phyloP scores from a whole-genome alignment of 2,888 invertebrate species.

The Corythucha ciliata region DNA sequence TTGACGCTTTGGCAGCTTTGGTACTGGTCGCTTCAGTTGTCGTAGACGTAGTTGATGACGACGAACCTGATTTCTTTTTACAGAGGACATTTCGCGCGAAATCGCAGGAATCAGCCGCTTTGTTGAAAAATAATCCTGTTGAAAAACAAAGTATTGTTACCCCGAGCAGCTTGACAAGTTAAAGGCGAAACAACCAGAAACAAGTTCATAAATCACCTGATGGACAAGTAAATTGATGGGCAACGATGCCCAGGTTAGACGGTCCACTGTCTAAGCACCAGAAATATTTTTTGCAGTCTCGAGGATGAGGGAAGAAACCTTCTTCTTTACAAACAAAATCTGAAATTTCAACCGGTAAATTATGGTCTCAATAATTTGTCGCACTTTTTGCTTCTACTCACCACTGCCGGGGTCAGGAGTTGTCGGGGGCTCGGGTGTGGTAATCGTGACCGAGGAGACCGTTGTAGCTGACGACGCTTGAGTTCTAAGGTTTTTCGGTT shows the following conservation, averaged over 20 bases:
- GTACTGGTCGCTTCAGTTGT: conserved; percentile 43
- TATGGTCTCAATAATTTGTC: too few species aligned
- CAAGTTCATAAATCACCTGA: conserved; percentile 63
- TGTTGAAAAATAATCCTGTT: conserved; percentile 78
- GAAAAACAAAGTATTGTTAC: background rate
- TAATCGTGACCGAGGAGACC: conserved; percentile 43
- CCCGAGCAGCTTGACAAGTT: too few species aligned
- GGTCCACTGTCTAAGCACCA: conserved; percentile 88
- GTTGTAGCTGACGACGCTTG: conserved; percentile 49
- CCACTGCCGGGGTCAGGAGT: conserved; percentile 82
- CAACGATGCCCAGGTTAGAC: conserved; percentile 79
- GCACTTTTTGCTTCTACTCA: too few species aligned
- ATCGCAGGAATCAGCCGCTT: conserved; percentile 84
- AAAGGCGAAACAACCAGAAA: too few species aligned
- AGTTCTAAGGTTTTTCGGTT: conserved; percentile 39
- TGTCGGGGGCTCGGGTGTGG: conserved; percentile 74
- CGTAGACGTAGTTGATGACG: conserved; percentile 44
- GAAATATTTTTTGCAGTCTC: conserved; percentile 89
- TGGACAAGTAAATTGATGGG: conserved; percentile 87
- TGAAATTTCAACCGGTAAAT: too few species aligned
- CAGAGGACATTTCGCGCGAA: conserved; percentile 80
- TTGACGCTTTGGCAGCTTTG: conserved; percentile 44
- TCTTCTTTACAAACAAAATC: conserved; percentile 88
- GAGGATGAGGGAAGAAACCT: conserved; percentile 84
- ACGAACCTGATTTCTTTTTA: conserved; percentile 51